Conservation (phyloP, 2,888 invertebrate genomes). For the Lasioglossum malachurum region DNA sequence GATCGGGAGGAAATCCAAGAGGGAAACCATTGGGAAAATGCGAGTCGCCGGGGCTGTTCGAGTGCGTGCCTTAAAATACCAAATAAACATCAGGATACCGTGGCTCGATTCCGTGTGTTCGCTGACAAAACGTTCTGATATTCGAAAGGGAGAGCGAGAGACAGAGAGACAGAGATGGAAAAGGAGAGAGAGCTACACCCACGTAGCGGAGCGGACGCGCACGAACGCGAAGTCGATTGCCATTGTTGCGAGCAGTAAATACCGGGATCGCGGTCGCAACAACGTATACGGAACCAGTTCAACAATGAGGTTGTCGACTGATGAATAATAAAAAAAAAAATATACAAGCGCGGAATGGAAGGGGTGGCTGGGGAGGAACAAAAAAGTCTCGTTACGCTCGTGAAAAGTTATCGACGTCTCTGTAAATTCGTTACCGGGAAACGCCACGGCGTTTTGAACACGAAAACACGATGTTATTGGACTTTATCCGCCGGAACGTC, state of each 20-base stretch:
- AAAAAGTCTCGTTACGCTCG: constrained; percentile 17
- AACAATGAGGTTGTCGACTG: constrained; percentile 16
- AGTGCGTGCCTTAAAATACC: constrained; percentile 14
- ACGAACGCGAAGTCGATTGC: constrained; percentile 34
- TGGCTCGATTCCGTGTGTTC: constrained; percentile 1
- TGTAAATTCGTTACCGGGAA: constrained; percentile 26
- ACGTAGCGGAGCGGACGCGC: constrained; percentile 5
- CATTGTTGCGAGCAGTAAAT: constrained; percentile 25
- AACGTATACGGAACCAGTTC: not conserved
- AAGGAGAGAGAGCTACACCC: not conserved
- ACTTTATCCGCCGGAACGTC: not conserved
- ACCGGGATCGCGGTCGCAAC: constrained; percentile 25
- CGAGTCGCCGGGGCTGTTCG: not conserved
- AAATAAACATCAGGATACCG: constrained; percentile 19
- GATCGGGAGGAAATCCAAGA: constrained; percentile 1
- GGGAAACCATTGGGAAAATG: not conserved
- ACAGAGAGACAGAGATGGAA: not conserved
- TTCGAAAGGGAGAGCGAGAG: not conserved
- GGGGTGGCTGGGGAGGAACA: constrained; percentile 3
- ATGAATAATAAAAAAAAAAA: constrained; percentile 19
- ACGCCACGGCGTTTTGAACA: constrained; percentile 15
- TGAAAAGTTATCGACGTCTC: constrained; percentile 40
- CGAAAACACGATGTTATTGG: constrained; percentile 29
- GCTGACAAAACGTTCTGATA: constrained; percentile 28
- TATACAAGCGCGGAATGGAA: not conserved